A percentile compares a stretch with the other conserved stretches of the same genome.
Conservation (phyloP, 2,888 invertebrate genomes). For the Anoplius nigerrimus region DNA sequence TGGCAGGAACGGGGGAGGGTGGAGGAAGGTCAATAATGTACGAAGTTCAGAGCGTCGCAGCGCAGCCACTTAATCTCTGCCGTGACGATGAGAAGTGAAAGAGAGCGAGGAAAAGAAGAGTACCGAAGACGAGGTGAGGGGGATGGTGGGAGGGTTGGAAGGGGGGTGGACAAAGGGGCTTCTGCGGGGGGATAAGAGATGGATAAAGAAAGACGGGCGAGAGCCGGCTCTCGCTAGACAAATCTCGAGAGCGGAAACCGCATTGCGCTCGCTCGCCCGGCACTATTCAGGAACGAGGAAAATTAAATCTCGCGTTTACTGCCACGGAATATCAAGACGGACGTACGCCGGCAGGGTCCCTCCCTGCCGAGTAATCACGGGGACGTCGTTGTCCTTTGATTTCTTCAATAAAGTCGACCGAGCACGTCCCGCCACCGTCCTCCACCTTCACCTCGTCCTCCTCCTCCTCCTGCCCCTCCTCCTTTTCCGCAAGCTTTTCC, state of each 20-base stretch:
- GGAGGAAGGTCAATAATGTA: conserved; percentile 39
- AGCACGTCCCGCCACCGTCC: conserved; percentile 1
- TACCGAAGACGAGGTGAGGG: not conserved
- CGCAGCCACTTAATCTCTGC: conserved; percentile 48
- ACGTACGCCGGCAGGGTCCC: not conserved
- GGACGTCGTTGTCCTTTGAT: conserved; percentile 7
- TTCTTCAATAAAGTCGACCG: conserved; percentile 2
- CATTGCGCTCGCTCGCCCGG: conserved; percentile 30
- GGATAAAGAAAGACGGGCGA: conserved; percentile 8
- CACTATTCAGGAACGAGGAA: conserved; percentile 37
- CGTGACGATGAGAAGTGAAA: conserved; percentile 31
- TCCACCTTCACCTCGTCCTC: too few relatives aligned
- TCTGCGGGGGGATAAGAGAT: conserved; percentile 17
- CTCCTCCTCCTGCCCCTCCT: too few relatives aligned
- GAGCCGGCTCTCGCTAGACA: conserved; percentile 25
- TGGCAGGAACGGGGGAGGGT: conserved; percentile 6
- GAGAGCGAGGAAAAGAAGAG: conserved; percentile 8
- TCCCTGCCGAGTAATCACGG: conserved; percentile 4
- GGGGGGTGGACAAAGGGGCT: conserved; percentile 16
- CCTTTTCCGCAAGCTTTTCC: too few relatives aligned
- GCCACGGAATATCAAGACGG: conserved; percentile 3
- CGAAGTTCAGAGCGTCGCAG: conserved; percentile 42
- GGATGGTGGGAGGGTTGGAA: conserved; percentile 13
- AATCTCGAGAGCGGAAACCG: conserved; percentile 30
- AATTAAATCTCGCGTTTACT: conserved; percentile 36